These are phyloP conservation scores for Neodiprion fabricii DNA, from an alignment of 1,140 invertebrate species.

Conservation along the genomic window DNA sequence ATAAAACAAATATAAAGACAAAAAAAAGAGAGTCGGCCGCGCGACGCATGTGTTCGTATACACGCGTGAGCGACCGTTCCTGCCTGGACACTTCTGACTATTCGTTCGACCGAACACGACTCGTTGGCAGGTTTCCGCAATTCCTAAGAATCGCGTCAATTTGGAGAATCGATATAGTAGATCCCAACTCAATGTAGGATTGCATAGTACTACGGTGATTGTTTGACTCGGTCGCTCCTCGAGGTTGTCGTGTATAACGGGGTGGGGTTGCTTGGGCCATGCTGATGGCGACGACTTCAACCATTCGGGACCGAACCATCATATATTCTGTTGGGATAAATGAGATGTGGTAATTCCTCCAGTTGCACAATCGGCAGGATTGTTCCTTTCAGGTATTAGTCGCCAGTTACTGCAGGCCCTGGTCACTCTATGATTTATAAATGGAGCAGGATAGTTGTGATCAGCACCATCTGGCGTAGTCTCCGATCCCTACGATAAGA, in stretches of 20 bases:
- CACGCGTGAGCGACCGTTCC: too few species aligned
- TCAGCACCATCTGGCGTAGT: too few species aligned
- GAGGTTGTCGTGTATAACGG: background rate
- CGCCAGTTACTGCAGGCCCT: slow-evolving; percentile 14
- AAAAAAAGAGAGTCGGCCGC: too few species aligned
- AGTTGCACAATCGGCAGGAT: slow-evolving; percentile 40
- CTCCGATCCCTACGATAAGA: too few species aligned
- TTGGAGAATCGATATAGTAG: slow-evolving; percentile 13
- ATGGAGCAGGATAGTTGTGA: too few species aligned
- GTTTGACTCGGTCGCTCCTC: background rate
- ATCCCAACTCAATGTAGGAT: slow-evolving; percentile 10
- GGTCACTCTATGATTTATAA: too few species aligned
- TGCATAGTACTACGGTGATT: background rate
- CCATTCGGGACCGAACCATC: slow-evolving; percentile 30
- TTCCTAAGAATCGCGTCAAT: slow-evolving; percentile 12
- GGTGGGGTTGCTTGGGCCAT: slow-evolving; percentile 16
- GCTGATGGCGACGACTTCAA: background rate
- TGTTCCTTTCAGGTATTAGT: slow-evolving; percentile 35
- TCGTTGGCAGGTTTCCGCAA: slow-evolving; percentile 13
- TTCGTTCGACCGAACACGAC: background rate
- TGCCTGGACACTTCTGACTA: too few species aligned
- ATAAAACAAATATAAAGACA: too few species aligned
- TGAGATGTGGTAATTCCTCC: slow-evolving; percentile 31
- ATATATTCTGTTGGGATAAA: slow-evolving; percentile 33
- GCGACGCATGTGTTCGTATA: too few species aligned